Percentiles rank a stretch among this genome's conserved stretches.
phyloP scores from a whole-genome alignment of 2,797 vertebrate species.

The Ctenopoma multispine region DNA sequence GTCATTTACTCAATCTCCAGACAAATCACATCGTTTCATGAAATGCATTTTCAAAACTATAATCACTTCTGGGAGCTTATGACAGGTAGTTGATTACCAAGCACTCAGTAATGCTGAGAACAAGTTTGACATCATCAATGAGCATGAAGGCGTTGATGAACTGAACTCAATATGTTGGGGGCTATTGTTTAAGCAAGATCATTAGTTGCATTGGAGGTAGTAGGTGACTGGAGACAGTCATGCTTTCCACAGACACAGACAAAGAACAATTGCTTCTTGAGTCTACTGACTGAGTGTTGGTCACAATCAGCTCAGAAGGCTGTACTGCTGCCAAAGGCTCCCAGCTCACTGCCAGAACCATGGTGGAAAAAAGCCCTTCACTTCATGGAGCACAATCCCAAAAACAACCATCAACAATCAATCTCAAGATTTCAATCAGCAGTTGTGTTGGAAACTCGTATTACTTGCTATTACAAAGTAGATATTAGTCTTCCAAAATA shows the following conservation, averaged over 20 bases:
- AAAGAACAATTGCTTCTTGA: slow-evolving; percentile 6
- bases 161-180: slow-evolving; percentile 64
- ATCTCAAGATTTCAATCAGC: slow-evolving; percentile 45
- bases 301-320: slow-evolving; percentile 33
- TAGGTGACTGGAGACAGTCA: slow-evolving; percentile 30
- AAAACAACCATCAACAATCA: slow-evolving; percentile 39
- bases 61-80: slow-evolving; percentile 48
- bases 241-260: slow-evolving; percentile 26
- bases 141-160: slow-evolving; percentile 71
- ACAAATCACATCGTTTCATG: slow-evolving; percentile 25
- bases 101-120: slow-evolving; percentile 60
- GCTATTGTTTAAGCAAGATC: slow-evolving; percentile 73
- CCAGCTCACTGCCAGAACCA: slow-evolving; percentile 32
- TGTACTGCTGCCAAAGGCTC: slow-evolving; percentile 19
- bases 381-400: slow-evolving; percentile 7
- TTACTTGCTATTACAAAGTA: slow-evolving; percentile 12
- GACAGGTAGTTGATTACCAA: slow-evolving; percentile 61
- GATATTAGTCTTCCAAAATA: slow-evolving; percentile 26
- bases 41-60: slow-evolving; percentile 34
- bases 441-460: slow-evolving; percentile 19
- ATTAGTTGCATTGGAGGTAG: slow-evolving; percentile 69
- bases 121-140: slow-evolving; percentile 64
- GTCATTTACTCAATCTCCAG: slow-evolving; percentile 28
- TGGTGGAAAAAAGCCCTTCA: slow-evolving; percentile 22
- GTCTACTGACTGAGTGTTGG: slow-evolving; percentile 17